Base-by-base conservation (phyloP, 1,140 invertebrate genomes). In the Drosophila triauraria region DNA sequence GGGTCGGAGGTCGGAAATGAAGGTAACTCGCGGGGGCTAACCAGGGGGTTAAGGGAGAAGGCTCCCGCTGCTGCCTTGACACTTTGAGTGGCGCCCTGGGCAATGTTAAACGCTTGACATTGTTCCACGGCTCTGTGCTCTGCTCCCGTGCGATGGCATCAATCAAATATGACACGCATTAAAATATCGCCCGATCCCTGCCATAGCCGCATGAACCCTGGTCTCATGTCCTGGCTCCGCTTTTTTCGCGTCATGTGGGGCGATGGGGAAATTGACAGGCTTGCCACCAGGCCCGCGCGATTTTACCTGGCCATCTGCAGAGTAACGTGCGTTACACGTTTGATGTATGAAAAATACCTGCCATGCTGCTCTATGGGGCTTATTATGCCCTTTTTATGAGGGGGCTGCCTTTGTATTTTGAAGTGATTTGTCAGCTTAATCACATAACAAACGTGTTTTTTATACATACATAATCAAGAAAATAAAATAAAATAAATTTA, bases 151-250 rank as follows among this genome's bases (percentile, higher is more conserved):
- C 68, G 60, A 60, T 72, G 81, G 78, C 85, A 90, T 90, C 85
- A 90, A 90, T 90, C 85, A 90, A 91, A 90, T 90, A 90, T 90
- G 85, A 86, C 85, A 90, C 85, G 86, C 85, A 90, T 91, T 90
- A 85, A 90, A 74, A 88, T 79, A 79, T 85, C 85, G 78, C 78
- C 75, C 63, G 59, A 81, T 57, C 51, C 63, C 59, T 56, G 42
- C 56, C 53, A 6, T 57, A 60, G 67, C 57, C 70, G 10, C 60
- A 27, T 58, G 35, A 57, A 44, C 44, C 25, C n/a, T 38, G 32
- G 40, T 10, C 17, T 20, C 61, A 20, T 30, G 54, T 58, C 38
- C 44, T 46, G 46, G 38, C 42, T 54, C 61, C 50, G 32, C 35
- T 27, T 20, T 40, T 17, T 30, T 9, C 27, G 10, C 42, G 40